Evolutionary conservation across 2,797 vertebrate genomes (phyloP), one percentile per base, ranked within the genome.

Genomic region (Falco novaeseelandiae): DNA sequence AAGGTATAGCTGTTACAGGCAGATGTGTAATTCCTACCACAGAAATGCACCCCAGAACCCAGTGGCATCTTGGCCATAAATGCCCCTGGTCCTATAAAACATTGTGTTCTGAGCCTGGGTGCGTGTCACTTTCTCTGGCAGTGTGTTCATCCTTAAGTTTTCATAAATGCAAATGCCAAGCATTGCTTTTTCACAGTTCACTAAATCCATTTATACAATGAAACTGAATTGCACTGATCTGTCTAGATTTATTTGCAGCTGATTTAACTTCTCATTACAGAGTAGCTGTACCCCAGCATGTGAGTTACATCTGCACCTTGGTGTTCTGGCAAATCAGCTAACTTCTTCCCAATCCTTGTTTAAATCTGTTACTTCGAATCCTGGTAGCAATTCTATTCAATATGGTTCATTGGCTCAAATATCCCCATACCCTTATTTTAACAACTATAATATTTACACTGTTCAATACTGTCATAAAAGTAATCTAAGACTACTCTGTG

Each of bases 221-320:
- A 79, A 83, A 82, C 63, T 54, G 80, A 90, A 89, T 65, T 67
- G 44, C 55, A 83, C 67, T 51, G 48, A 77, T 88, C 70, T 79
- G 25, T 52, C 73, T 87, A 77, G 89, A 94, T 96, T 89, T 93
- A 79, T 74, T 42, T 59, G n/a, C 40, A 73, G 71, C 9, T 90
- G 73, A 77, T 63, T 95, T 83, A 78, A 85, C 59, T 85, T 93
- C 70, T 44, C 40, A 44, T 88, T 83, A 87, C 70, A 87, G 91
- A 67, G 67, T 79, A 91, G 34, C 73, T 84, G 27, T 29, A 80
- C 76, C 61, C 67, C 74, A 87, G 74, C 52, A 29, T n/a, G 44
- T 27, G n/a, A 82, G 27, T 69, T 77, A 81, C 69, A 61, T 73
- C 57, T 82, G 59, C 51, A 88, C 22, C 66, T 87, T 91, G 71